phyloP scores from a whole-genome alignment of 2,797 vertebrate genomes.

The Brotogeris chrysoptera region DNA sequence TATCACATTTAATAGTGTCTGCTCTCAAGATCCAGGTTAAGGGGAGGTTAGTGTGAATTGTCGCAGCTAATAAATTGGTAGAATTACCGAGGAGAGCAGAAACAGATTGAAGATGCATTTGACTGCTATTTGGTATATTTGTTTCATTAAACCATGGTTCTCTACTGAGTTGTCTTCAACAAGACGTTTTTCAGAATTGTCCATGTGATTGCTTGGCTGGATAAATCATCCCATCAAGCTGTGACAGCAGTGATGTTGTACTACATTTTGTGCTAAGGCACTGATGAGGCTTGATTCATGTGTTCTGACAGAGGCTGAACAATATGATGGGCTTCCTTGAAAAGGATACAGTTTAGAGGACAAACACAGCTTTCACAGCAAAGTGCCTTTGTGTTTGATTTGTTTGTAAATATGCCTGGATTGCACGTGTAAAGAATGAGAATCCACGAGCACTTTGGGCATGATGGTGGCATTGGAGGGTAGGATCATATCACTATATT shows the following conservation, averaged over 20 bases:
- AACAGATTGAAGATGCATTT: background rate
- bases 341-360: constrained; percentile 7
- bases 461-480: background rate
- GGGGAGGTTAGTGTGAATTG: background rate
- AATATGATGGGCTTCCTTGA: background rate
- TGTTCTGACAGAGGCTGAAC: constrained; percentile 31
- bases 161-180: background rate
- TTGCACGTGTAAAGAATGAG: background rate
- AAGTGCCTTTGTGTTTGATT: constrained; percentile 17
- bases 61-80: background rate
- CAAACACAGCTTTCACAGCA: constrained; percentile 42
- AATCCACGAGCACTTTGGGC: background rate
- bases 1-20: background rate
- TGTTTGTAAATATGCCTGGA: constrained; percentile 4
- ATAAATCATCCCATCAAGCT: background rate
- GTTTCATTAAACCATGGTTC: constrained; percentile 36
- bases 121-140: background rate
- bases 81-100: background rate
- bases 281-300: constrained; percentile 40
- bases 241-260: background rate
- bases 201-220: background rate
- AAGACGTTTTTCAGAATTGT: constrained; percentile 28
- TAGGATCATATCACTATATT: background rate
- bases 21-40: background rate
- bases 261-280: background rate